Conservation (phyloP, 2,888 invertebrate species). For the Gasteruption jaculator region DNA sequence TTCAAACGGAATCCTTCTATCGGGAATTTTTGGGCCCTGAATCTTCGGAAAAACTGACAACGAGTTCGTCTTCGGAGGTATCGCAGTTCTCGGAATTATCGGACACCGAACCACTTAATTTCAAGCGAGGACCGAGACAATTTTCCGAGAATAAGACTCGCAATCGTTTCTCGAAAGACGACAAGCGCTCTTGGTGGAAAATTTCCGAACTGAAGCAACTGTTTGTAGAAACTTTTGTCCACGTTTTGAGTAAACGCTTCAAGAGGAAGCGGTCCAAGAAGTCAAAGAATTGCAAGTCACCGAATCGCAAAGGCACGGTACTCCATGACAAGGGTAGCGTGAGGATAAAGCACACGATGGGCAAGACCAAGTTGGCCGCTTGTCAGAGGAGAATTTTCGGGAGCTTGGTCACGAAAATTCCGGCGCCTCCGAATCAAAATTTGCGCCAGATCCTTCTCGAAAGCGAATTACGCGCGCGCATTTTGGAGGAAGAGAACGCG, state of each 20-base stretch:
- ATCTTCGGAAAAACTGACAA: no score
- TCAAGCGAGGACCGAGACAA: not conserved
- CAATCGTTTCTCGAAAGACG: not conserved
- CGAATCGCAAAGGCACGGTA: constrained; percentile 1
- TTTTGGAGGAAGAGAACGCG: constrained; percentile 17
- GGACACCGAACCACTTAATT: not conserved
- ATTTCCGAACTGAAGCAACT: constrained; percentile 14
- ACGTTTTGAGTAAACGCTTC: constrained; percentile 15
- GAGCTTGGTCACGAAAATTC: not conserved
- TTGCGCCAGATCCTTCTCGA: constrained; percentile 25
- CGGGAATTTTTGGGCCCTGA: no score
- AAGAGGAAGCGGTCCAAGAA: constrained; percentile 2
- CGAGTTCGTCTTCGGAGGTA: no score
- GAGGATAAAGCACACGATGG: no score
- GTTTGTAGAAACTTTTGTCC: constrained; percentile 21
- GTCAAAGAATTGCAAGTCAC: not conserved
- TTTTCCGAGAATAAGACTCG: not conserved
- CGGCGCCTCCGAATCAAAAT: constrained; percentile 25
- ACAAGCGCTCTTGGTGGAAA: constrained; percentile 18
- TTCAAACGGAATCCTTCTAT: constrained; percentile 18
- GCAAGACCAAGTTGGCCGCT: not conserved
- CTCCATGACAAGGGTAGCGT: no score
- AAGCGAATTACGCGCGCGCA: constrained; percentile 18
- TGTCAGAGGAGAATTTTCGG: not conserved
- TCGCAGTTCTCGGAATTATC: no score